These are phyloP conservation scores for Sphyrna mokarran DNA, from an alignment of 2,113 vertebrate species.

Conservation along the genomic window DNA sequence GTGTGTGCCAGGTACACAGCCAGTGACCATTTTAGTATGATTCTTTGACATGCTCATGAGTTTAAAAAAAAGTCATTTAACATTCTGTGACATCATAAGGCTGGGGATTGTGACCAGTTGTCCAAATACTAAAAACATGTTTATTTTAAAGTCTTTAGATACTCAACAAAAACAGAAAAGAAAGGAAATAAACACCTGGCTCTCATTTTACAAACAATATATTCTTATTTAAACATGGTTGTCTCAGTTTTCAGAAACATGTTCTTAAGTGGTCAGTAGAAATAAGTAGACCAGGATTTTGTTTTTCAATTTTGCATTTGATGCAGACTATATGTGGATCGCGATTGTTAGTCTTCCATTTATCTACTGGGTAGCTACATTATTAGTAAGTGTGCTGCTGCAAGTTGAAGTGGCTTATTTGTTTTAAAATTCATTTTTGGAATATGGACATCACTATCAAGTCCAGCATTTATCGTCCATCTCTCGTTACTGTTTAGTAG, in stretches of 20 bases:
- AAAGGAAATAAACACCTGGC: no score
- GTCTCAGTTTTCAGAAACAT: neutral
- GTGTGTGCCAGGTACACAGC: no score
- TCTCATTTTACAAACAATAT: no score
- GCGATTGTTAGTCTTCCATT: neutral
- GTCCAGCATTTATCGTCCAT: neutral
- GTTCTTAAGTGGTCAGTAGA: neutral
- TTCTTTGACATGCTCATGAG: no score
- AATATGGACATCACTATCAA: neutral
- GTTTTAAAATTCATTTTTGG: neutral
- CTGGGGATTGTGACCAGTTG: no score
- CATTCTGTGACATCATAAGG: no score
- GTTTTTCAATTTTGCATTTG: neutral
- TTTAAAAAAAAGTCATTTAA: no score
- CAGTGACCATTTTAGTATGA: no score
- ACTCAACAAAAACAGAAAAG: no score
- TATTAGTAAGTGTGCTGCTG: neutral
- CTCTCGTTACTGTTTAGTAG: neutral
- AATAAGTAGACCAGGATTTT: neutral
- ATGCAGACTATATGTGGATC: neutral
- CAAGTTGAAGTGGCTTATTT: neutral
- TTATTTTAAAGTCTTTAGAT: no score
- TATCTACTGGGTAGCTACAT: neutral
- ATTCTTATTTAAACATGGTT: neutral
- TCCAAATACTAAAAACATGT: no score